phyloP scores from a whole-genome alignment of 2,113 vertebrate genomes.

The Sminthopsis crassicaudata region DNA sequence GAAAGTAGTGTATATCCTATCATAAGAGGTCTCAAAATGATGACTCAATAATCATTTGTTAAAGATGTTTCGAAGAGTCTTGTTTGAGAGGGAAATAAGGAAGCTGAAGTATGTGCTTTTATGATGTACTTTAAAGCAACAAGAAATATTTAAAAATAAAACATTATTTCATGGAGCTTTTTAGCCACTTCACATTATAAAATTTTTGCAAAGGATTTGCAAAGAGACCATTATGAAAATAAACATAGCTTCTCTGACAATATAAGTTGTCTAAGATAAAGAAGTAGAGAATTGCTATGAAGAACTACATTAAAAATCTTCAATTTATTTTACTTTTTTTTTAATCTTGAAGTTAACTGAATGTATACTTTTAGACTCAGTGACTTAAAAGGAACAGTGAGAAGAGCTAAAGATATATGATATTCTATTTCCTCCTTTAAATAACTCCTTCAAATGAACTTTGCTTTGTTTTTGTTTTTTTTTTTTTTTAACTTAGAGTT shows the following conservation, averaged over 20 bases:
- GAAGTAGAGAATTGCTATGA: neutral
- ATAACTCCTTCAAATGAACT: neutral
- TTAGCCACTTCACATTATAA: neutral
- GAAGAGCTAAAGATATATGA: neutral
- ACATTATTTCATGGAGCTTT: neutral
- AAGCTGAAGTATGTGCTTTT: neutral
- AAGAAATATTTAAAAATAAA: neutral
- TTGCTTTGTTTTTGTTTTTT: neutral
- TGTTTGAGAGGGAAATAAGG: neutral
- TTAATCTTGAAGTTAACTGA: neutral
- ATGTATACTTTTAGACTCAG: neutral
- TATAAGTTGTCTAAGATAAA: neutral
- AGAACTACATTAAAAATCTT: neutral
- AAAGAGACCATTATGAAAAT: neutral
- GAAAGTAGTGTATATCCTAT: neutral
- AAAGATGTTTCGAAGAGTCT: neutral
- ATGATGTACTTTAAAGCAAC: neutral
- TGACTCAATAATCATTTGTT: neutral
- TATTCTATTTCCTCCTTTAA: neutral
- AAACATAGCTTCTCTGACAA: neutral
- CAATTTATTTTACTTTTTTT: too few species aligned
- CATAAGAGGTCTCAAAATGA: neutral
- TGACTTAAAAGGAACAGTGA: neutral
- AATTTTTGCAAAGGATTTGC: neutral
- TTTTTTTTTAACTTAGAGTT: neutral